A percentile compares a stretch with the other conserved stretches of the same genome.
phyloP scores from a whole-genome alignment of 2,888 invertebrate genomes.

The Altica lythri region DNA sequence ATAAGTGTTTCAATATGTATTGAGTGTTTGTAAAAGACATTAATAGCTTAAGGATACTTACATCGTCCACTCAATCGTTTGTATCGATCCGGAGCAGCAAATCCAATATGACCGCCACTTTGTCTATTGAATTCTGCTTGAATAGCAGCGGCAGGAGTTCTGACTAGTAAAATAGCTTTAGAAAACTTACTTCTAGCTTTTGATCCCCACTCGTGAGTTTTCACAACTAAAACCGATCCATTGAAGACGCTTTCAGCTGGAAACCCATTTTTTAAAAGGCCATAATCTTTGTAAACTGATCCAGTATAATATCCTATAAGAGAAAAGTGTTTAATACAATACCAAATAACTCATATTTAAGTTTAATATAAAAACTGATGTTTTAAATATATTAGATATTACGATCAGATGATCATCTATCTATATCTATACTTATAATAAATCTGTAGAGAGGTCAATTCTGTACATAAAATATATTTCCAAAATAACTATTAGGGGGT shows the following conservation, averaged over 20 bases:
- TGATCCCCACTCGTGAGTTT: constrained; percentile 77
- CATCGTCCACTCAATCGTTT: constrained; percentile 67
- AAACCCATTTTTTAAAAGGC: constrained; percentile 76
- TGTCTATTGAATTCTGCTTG: constrained; percentile 81
- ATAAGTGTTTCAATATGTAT: no score
- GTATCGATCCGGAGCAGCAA: constrained; percentile 71
- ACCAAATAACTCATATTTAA: no score
- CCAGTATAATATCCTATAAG: constrained; percentile 72
- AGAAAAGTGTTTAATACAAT: no score
- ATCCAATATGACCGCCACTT: constrained; percentile 80
- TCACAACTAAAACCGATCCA: constrained; percentile 77
- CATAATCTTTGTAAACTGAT: constrained; percentile 81
- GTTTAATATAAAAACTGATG: no score
- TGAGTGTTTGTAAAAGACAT: neutral
- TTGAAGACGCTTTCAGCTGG: constrained; percentile 78
- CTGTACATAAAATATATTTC: no score
- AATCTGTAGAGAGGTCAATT: no score
- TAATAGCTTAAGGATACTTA: constrained; percentile 51
- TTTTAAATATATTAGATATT: no score
- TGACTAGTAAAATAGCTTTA: constrained; percentile 71
- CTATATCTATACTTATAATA: no score
- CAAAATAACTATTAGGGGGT: no score
- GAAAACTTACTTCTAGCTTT: constrained; percentile 64
- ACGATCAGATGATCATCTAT: no score
- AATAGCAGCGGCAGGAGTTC: constrained; percentile 74